Evolutionary conservation across 2,113 vertebrate genomes (phyloP), one percentile per base, ranked within the genome.

Genomic region (Hippopotamus amphibius): DNA sequence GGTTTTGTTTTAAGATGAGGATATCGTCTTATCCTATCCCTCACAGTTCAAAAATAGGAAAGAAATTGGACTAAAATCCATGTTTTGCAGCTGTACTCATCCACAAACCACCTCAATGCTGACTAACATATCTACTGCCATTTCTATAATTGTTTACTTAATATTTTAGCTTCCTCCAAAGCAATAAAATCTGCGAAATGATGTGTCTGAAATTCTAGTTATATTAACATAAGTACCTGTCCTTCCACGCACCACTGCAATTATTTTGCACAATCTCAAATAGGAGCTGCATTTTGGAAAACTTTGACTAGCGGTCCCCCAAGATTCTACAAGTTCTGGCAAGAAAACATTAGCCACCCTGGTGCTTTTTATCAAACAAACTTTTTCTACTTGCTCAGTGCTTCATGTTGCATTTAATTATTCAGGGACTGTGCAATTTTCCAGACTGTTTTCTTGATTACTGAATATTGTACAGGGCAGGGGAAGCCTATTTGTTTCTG

Each of bases 131-230:
- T 8, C 24, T 6, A 79, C 10, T 55, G 66, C 15, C 48, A 48
- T 80, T 96, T 86, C 13, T 46, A 43, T 28, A n/a, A 46, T 11
- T 86, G 50, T 94, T 96, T 96, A 57, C 71, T 83, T 89, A 94
- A 72, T 57, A 95, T 46, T 87, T 93, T 76, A 69, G n/a, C 37
- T 71, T 95, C 69, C 48, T 92, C 71, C 19, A 68, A 77, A 96
- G 79, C 41, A 83, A 90, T 90, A 48, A 81, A 76, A 90, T 63
- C 30, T 79, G 17, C 53, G 37, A 80, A 93, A 74, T 46, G 17
- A 46, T 53, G 21, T 92, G 41, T 91, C 68, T 86, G 68, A 68
- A 65, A 53, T 21, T 33, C 26, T 82, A 28, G 5, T 22, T 53
- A 43, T 68, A 66, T 82, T 87, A 96, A 82, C 95, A 72, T 22